These are phyloP conservation scores for Spodoptera littoralis DNA, from an alignment of 2,888 invertebrate species.

Conservation along the genomic window DNA sequence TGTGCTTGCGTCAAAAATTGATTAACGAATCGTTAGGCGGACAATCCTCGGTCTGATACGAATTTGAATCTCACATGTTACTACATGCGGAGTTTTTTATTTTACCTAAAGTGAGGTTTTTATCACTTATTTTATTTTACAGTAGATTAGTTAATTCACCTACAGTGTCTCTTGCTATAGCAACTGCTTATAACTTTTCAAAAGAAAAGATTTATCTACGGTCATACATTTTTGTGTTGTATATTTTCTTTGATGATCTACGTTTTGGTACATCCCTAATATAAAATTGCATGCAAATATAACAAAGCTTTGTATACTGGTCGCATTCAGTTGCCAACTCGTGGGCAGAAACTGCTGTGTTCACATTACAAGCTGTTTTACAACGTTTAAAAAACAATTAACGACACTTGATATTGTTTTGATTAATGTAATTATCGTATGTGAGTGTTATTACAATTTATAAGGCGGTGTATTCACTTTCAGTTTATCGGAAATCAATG, in stretches of 20 bases:
- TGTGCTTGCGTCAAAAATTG: constrained; percentile 6
- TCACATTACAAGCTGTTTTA: constrained; percentile 14
- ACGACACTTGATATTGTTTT: constrained; percentile 3
- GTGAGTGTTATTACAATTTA: background rate
- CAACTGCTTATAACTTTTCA: no score
- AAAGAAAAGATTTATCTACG: background rate
- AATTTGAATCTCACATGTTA: constrained; percentile 26
- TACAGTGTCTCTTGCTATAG: no score
- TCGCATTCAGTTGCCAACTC: constrained; percentile 40
- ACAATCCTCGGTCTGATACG: constrained; percentile 6
- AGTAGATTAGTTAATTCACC: no score
- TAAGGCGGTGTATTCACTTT: constrained; percentile 9
- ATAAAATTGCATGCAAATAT: constrained; percentile 22
- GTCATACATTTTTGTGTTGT: background rate
- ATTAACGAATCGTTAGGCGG: constrained; percentile 32
- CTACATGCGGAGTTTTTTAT: constrained; percentile 15
- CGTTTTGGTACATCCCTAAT: constrained; percentile 22
- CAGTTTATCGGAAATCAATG: constrained; percentile 22
- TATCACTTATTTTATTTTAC: no score
- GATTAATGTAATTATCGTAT: constrained; percentile 6
- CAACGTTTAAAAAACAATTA: constrained; percentile 6
- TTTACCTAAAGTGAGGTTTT: constrained; percentile 19
- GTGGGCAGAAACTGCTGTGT: constrained; percentile 33
- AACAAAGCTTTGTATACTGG: constrained; percentile 2
- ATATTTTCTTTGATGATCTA: background rate